phyloP scores from a whole-genome alignment of 2,797 vertebrate genomes.

The Threskiornis aethiopicus region DNA sequence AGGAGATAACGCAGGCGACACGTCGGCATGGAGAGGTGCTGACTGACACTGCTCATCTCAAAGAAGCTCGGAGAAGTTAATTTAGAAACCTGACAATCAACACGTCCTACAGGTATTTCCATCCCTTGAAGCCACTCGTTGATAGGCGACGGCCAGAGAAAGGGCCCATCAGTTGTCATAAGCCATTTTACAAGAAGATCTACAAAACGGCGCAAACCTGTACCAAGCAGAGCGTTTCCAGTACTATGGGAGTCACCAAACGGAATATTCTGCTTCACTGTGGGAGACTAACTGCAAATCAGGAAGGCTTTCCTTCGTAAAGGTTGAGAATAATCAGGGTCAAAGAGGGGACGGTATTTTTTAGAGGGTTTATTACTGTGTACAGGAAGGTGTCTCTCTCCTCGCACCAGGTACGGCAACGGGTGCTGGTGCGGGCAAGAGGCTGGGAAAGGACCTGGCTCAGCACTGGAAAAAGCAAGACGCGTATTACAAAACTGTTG shows the following conservation, averaged over 20 bases:
- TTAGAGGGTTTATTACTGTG: neutral
- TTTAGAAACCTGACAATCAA: neutral
- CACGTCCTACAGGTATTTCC: neutral
- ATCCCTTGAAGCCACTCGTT: neutral
- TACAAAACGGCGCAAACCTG: neutral
- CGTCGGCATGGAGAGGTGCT: neutral
- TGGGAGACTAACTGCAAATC: neutral
- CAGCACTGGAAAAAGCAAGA: neutral
- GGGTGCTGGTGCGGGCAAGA: neutral
- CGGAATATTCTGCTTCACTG: neutral
- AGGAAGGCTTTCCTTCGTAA: neutral
- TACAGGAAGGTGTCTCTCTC: neutral
- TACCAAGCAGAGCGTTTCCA: neutral
- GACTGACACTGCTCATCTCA: neutral
- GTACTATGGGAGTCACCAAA: neutral
- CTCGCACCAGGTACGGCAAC: fast-evolving
- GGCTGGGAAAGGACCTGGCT: neutral
- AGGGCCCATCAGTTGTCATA: neutral
- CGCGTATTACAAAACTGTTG: neutral
- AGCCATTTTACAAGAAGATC: neutral
- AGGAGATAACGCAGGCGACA: neutral
- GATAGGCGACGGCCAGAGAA: neutral
- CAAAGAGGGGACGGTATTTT: neutral
- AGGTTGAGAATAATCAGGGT: neutral
- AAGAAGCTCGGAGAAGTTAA: neutral